Evolutionary conservation across 2,888 invertebrate genomes (phyloP), one percentile per base, ranked within the genome.

Genomic region (Dendrolimus pini): DNA sequence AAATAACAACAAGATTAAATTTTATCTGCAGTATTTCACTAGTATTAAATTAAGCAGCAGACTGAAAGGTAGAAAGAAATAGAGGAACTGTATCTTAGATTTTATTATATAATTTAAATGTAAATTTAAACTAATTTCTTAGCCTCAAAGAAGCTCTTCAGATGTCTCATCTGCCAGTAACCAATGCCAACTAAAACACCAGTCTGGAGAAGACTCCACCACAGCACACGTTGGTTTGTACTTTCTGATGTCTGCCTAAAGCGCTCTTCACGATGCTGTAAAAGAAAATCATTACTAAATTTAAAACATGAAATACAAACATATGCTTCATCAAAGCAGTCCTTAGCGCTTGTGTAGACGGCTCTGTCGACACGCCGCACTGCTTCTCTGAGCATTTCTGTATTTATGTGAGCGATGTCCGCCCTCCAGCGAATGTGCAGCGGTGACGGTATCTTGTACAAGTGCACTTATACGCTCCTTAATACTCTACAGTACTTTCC

Each of bases 141-240:
- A 41, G 99, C 99, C 90, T 99, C 99, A 78, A 99, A 99, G 93
- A 99, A 99, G 75, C 97, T 97, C 92, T 99, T 99, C 67, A 99
- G 93, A 93, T 99, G 99, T 75, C 95, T 94, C 98, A 99, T 99
- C 89, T 99, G 99, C 99, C 99, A 99, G 67, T 97, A 96, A 13
- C 99, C 99, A 93, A 99, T 99, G 47, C 93, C 89, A 0, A 99
- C 90, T 10, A 99, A 93, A 54, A 99, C 96, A 58, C 94, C 92
- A 0, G 98, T 97, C 88, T 99, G 99, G 0, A 95, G 94, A 12
- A 98, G 89, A 58, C 98, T 98, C 99, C 99, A 99, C 97, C 98
- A 99, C 41, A 99, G 91, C 0, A 98, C 98, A 65, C 98, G 92
- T 57, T 95, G 95, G 83, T 99, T 98, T 58, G 99, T 99, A 83